These are phyloP conservation scores for Creontiades dilutus DNA, from an alignment of 2,888 invertebrate species.

Conservation along the genomic window DNA sequence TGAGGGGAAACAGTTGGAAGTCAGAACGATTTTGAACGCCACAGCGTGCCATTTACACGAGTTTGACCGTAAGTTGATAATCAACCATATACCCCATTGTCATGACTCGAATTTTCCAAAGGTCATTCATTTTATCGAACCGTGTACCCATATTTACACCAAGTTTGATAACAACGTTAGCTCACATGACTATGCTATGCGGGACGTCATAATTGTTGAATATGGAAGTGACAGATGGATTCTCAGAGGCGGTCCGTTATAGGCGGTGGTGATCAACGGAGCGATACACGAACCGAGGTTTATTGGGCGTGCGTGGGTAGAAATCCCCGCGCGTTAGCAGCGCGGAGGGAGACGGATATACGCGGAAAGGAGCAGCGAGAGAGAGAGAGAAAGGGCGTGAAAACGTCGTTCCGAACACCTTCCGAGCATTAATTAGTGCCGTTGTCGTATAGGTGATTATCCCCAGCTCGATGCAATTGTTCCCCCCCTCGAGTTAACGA, in stretches of 20 bases:
- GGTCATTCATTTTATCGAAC: too few relatives aligned
- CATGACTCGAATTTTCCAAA: too few relatives aligned
- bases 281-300: not conserved
- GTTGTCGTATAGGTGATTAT: slow-evolving; percentile 54
- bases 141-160: too few relatives aligned
- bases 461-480: slow-evolving; percentile 29
- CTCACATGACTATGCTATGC: not conserved
- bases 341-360: not conserved
- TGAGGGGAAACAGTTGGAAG: too few relatives aligned
- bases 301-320: not conserved
- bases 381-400: not conserved
- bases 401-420: slow-evolving; percentile 20
- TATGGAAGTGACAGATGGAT: slow-evolving; percentile 20
- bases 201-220: not conserved
- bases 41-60: too few relatives aligned
- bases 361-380: not conserved
- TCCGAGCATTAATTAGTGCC: slow-evolving; percentile 47
- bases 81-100: too few relatives aligned
- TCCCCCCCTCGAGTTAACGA: slow-evolving; percentile 27
- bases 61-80: too few relatives aligned
- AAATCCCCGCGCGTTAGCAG: not conserved
- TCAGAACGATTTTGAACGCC: too few relatives aligned
- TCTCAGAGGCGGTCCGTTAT: not conserved
- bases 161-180: too few relatives aligned
- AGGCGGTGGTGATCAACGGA: not conserved